Evolutionary conservation across 1,140 invertebrate species (phyloP).

Genomic region (Lepidurus packardi): DNA sequence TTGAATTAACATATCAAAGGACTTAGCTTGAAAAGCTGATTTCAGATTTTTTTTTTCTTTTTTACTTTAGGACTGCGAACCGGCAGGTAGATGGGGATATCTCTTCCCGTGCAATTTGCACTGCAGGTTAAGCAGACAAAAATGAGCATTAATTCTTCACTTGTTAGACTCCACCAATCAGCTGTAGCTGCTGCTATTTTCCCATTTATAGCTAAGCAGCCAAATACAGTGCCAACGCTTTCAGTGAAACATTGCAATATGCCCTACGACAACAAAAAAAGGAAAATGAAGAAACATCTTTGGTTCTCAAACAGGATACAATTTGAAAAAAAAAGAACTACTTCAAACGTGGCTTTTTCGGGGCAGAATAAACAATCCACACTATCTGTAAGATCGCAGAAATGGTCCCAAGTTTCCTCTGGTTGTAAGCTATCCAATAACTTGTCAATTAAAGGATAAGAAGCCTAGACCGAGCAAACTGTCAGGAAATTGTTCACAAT

Average conservation of each 20-base stretch:
- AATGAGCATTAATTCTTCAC: constrained; percentile 26
- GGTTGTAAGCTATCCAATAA: constrained; percentile 28
- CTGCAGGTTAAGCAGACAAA: constrained; percentile 23
- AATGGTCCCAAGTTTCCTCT: constrained; percentile 29
- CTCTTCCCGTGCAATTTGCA: constrained; percentile 28
- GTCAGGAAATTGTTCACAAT: background rate
- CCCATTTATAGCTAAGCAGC: constrained; percentile 25
- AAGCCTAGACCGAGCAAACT: background rate
- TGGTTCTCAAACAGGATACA: background rate
- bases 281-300: background rate
- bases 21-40: too few relatives aligned
- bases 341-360: constrained; percentile 31
- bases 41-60: background rate
- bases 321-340: background rate
- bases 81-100: constrained; percentile 32
- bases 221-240: constrained; percentile 35
- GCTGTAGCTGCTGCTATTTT: constrained; percentile 32
- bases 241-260: constrained; percentile 31
- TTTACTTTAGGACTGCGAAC: constrained; percentile 30
- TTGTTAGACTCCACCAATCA: constrained; percentile 31
- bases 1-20: constrained; percentile 11
- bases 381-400: constrained; percentile 29
- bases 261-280: constrained; percentile 26
- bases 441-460: constrained; percentile 30
- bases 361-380: constrained; percentile 28